Evolutionary conservation across 2,113 vertebrate genomes (phyloP).

Genomic region (Zapornia atra): DNA sequence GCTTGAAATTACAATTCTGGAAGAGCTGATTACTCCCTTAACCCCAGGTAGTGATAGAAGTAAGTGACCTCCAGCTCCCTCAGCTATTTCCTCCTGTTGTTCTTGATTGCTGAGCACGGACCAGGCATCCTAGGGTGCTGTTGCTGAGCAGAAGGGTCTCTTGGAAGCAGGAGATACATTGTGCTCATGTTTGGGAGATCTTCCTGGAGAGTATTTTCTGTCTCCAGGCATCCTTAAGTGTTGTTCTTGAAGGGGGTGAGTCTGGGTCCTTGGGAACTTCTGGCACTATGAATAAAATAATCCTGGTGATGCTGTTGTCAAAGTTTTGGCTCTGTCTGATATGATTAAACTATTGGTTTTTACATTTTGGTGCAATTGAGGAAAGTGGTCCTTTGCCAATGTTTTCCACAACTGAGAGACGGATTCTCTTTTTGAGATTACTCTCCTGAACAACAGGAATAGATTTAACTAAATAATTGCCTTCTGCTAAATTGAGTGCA

Average conservation of each 20-base stretch:
- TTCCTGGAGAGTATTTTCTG: background rate
- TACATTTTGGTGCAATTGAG: background rate
- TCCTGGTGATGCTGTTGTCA: background rate
- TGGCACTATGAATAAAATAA: background rate
- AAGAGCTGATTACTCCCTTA: background rate
- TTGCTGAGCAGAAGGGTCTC: background rate
- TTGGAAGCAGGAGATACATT: background rate
- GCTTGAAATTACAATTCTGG: background rate
- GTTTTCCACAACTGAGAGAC: background rate
- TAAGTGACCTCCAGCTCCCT: background rate
- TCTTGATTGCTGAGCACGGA: background rate
- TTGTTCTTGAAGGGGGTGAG: background rate
- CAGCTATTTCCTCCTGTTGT: background rate
- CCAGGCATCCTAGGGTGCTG: fast-evolving
- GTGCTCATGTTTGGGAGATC: background rate
- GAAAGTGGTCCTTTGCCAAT: background rate
- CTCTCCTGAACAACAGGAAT: background rate
- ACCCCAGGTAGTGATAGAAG: background rate
- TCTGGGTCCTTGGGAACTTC: background rate
- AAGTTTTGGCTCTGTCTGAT: background rate
- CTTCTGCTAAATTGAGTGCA: background rate
- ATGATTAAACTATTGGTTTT: background rate
- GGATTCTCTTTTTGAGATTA: background rate
- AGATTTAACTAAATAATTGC: background rate
- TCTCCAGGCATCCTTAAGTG: background rate